Evolutionary conservation across 1,140 invertebrate genomes (phyloP).

Genomic region (Sinonovacula constricta): DNA sequence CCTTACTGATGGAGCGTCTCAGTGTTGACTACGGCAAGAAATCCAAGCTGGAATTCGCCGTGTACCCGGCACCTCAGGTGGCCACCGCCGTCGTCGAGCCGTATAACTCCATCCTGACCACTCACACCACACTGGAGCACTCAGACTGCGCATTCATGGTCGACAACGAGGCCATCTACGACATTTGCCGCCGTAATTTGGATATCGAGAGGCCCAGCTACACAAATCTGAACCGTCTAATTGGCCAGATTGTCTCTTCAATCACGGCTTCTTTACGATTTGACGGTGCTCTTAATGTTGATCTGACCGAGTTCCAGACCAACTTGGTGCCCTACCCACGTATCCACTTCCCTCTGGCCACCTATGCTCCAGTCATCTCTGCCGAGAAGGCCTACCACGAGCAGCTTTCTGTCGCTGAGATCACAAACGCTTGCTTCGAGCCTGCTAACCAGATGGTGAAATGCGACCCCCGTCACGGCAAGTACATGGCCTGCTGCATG

Average conservation of each 20-base stretch:
- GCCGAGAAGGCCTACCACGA: constrained; percentile 77
- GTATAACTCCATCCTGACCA: constrained; percentile 89
- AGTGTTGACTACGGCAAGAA: too few relatives aligned
- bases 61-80: constrained; percentile 77
- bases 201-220: constrained; percentile 85
- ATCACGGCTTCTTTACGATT: too few relatives aligned
- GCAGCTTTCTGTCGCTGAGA: constrained; percentile 74
- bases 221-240: constrained; percentile 43
- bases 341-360: constrained; percentile 75
- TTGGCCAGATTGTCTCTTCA: too few relatives aligned
- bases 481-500: constrained; percentile 84
- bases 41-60: constrained; percentile 80
- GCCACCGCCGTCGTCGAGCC: constrained; percentile 81
- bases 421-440: constrained; percentile 92
- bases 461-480: constrained; percentile 87
- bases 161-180: too few relatives aligned
- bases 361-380: constrained; percentile 70
- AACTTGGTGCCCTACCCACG: constrained; percentile 75
- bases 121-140: constrained; percentile 88
- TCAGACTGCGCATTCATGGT: constrained; percentile 85
- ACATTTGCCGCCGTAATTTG: too few relatives aligned
- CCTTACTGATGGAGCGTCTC: constrained; percentile 93
- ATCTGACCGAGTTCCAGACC: constrained; percentile 91
- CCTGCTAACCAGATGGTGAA: too few relatives aligned
- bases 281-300: constrained; percentile 89